Conservation (phyloP, 2,888 invertebrate species). For the Clitarchus hookeri region DNA sequence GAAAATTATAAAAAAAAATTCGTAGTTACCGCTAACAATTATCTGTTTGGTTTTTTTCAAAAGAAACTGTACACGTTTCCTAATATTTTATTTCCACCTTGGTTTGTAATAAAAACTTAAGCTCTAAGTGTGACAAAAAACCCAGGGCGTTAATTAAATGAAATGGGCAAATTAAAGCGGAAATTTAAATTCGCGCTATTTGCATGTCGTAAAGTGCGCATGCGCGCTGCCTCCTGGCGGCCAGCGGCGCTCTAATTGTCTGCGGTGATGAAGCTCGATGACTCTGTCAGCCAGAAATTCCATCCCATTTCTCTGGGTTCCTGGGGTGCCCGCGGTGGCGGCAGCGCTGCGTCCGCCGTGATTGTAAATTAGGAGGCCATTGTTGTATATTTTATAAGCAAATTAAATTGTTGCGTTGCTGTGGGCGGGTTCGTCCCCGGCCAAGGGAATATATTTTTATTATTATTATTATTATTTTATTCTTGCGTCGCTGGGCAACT, state of each 20-base stretch:
- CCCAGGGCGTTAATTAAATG: neutral
- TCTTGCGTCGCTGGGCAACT: neutral
- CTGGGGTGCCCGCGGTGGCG: neutral
- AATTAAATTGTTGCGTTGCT: conserved; percentile 7
- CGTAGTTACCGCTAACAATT: no score
- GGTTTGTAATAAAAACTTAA: neutral
- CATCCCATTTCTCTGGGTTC: neutral
- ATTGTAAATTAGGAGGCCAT: conserved; percentile 9
- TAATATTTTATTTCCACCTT: neutral
- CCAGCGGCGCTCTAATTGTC: neutral
- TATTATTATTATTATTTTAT: neutral
- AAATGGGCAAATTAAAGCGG: neutral
- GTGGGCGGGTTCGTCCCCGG: neutral
- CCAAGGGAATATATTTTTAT: neutral
- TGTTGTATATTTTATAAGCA: conserved; percentile 14
- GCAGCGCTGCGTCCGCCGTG: neutral
- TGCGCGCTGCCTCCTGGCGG: no score
- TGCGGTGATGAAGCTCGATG: conserved; percentile 14
- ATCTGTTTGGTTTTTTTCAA: no score
- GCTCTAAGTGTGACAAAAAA: neutral
- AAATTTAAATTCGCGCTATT: neutral
- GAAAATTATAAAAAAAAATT: no score
- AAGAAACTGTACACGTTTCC: neutral
- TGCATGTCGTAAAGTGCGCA: neutral
- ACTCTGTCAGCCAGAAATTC: neutral